phyloP scores from a whole-genome alignment of 2,797 vertebrate species.

The Podarcis siculus region DNA sequence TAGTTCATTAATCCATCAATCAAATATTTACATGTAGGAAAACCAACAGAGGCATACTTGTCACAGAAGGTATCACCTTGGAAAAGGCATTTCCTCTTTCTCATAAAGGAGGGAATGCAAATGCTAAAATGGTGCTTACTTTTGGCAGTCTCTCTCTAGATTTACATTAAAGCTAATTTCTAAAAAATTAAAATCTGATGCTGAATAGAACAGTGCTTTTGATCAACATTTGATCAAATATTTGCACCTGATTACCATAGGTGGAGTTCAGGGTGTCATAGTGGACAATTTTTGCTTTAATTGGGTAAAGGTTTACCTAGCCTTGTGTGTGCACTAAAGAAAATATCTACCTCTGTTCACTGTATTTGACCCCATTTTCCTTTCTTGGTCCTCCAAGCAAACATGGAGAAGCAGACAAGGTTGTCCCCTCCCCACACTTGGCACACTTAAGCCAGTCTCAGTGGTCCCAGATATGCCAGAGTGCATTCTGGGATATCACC shows the following conservation, averaged over 20 bases:
- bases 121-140: background rate
- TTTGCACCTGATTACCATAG: background rate
- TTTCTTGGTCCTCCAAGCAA: slow-evolving; percentile 1
- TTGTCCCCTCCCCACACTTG: background rate
- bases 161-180: background rate
- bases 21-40: background rate
- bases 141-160: background rate
- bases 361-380: background rate
- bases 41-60: background rate
- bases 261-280: background rate
- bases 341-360: background rate
- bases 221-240: too few species aligned
- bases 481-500: slow-evolving; percentile 5
- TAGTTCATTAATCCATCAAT: background rate
- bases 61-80: background rate
- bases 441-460: background rate
- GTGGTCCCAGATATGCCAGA: background rate
- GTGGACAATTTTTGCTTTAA: background rate
- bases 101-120: background rate
- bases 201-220: background rate
- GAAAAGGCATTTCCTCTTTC: background rate
- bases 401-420: background rate
- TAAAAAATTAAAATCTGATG: background rate
- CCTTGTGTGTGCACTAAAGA: background rate
- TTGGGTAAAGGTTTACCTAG: too few species aligned